These are phyloP conservation scores for Iselma pallidipennis DNA, from an alignment of 2,888 invertebrate genomes.

Conservation along the genomic window DNA sequence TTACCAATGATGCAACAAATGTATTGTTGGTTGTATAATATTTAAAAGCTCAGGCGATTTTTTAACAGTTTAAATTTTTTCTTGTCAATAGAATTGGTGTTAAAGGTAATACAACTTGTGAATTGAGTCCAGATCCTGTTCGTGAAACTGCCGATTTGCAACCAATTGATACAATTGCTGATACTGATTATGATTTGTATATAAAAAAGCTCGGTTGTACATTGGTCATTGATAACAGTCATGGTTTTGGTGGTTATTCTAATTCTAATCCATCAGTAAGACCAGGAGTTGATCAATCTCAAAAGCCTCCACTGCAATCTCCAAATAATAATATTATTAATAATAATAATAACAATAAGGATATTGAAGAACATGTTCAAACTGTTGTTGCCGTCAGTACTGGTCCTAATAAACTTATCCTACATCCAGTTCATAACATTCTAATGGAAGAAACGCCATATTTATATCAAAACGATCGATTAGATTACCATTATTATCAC, in stretches of 20 bases:
- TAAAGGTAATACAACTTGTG: constrained; percentile 67
- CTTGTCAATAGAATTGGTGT: constrained; percentile 62
- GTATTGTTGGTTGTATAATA: not conserved
- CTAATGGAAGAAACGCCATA: constrained; percentile 32
- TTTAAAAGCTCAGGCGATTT: not conserved
- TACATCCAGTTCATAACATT: constrained; percentile 43
- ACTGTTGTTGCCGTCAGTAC: constrained; percentile 43
- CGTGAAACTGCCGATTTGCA: constrained; percentile 57
- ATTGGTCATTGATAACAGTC: constrained; percentile 44
- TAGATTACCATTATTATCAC: constrained; percentile 2
- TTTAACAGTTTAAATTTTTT: constrained; percentile 5
- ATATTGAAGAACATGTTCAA: constrained; percentile 34
- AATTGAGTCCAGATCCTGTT: constrained; percentile 58
- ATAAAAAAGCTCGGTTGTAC: constrained; percentile 60
- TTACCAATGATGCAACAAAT: not conserved
- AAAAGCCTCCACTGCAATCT: not conserved
- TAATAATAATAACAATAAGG: too few species aligned
- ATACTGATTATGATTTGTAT: constrained; percentile 68
- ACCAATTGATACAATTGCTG: constrained; percentile 59
- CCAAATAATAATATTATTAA: not conserved
- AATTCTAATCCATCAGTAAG: constrained; percentile 11
- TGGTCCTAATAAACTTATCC: constrained; percentile 36
- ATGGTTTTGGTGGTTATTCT: not conserved
- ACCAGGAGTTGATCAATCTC: not conserved
- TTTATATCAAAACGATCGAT: constrained; percentile 2